Evolutionary conservation across 2,113 vertebrate genomes (phyloP).

Genomic region (Mustela lutreola): DNA sequence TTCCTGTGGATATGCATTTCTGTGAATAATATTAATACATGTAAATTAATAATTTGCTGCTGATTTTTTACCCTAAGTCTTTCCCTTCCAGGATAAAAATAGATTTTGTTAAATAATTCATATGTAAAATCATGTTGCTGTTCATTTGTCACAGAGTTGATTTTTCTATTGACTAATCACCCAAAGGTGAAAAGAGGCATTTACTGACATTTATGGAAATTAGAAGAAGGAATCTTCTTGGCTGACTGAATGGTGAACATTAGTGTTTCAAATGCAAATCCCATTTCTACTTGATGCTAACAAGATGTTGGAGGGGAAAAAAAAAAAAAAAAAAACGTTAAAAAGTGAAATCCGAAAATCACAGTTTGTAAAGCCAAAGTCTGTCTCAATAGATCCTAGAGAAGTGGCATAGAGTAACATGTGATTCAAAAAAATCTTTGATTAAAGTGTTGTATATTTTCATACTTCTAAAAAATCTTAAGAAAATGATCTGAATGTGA

Average conservation of each 20-base stretch:
- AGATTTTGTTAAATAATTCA: constrained; percentile 71
- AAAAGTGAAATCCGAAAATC: not conserved
- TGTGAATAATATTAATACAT: constrained; percentile 10
- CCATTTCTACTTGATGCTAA: constrained; percentile 50
- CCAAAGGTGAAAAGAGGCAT: constrained; percentile 77
- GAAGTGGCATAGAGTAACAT: not conserved
- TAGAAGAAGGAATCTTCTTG: constrained; percentile 61
- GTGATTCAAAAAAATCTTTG: not conserved
- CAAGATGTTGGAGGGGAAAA: not conserved
- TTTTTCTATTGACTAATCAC: constrained; percentile 79
- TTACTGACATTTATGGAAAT: constrained; percentile 77
- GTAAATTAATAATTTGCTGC: constrained; percentile 36
- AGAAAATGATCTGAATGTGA: not conserved
- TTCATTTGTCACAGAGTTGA: constrained; percentile 71
- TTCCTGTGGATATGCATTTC: not conserved
- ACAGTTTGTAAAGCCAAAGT: not conserved
- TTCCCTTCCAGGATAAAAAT: constrained; percentile 64
- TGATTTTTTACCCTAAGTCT: constrained; percentile 65
- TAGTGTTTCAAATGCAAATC: constrained; percentile 50
- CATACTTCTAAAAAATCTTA: not conserved
- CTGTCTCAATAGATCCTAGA: not conserved
- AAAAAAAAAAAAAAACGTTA: not conserved
- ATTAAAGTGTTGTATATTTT: not conserved
- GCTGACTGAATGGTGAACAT: constrained; percentile 33
- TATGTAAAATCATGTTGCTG: constrained; percentile 57